Percentiles rank a stretch among this genome's conserved stretches.
Evolutionary conservation across 2,888 invertebrate species (phyloP).

Genomic region (Plagiodera versicolora): DNA sequence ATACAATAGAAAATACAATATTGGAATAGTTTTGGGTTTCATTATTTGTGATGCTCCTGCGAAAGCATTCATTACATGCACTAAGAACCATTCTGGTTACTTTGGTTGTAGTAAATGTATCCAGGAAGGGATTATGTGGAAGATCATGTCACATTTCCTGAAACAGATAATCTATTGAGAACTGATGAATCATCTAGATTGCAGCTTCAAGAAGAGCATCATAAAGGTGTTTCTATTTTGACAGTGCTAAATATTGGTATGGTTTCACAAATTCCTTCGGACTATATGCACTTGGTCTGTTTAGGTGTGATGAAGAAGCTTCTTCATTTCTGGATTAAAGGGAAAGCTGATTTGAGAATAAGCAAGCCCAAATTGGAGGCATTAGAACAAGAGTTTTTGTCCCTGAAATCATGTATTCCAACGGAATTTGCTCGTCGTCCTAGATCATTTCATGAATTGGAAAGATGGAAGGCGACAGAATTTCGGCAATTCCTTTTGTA

Average conservation of each 20-base stretch:
- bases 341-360: slow-evolving; percentile 20
- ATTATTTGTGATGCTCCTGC: slow-evolving; percentile 39
- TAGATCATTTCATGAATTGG: too few species aligned
- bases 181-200: slow-evolving; percentile 34
- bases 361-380: too few species aligned
- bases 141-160: slow-evolving; percentile 18
- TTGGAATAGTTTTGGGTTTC: not conserved
- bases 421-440: too few species aligned
- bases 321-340: slow-evolving; percentile 29
- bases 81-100: slow-evolving; percentile 35
- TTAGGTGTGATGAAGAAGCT: slow-evolving; percentile 38
- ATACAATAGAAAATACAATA: not conserved
- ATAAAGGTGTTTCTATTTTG: slow-evolving; percentile 29
- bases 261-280: slow-evolving; percentile 36
- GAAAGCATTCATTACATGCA: slow-evolving; percentile 29
- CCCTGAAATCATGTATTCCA: too few species aligned
- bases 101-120: slow-evolving; percentile 36
- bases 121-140: slow-evolving; percentile 29
- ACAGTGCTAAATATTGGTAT: slow-evolving; percentile 32
- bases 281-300: slow-evolving; percentile 39
- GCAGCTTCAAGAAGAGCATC: slow-evolving; percentile 35
- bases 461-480: too few species aligned
- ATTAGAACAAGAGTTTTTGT: too few species aligned
- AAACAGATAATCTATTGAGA: slow-evolving; percentile 26
- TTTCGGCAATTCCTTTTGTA: too few species aligned